A percentile compares a stretch with the other conserved stretches of the same genome.
These are phyloP conservation scores for Halesus radiatus DNA, from an alignment of 1,140 invertebrate genomes.

Conservation along the genomic window DNA sequence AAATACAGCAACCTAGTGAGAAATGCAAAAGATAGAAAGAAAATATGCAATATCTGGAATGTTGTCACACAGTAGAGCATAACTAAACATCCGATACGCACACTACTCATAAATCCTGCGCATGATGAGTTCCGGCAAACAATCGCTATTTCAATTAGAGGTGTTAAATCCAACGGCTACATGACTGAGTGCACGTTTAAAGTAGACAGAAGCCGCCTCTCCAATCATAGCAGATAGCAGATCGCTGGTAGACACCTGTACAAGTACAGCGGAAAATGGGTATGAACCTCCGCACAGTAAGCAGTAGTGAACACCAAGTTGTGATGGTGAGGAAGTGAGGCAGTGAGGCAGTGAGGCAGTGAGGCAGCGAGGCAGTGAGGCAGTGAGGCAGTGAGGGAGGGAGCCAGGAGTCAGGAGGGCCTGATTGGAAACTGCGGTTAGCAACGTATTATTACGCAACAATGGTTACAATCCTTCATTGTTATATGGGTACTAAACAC, in stretches of 20 bases:
- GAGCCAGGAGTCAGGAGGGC: not conserved
- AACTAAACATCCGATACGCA: not conserved
- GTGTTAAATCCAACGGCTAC: not conserved
- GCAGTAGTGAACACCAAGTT: not conserved
- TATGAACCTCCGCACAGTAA: too few species aligned
- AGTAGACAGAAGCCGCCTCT: too few species aligned
- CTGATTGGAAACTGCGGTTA: constrained; percentile 39
- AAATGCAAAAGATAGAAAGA: too few species aligned
- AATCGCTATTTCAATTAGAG: not conserved
- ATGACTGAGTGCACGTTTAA: too few species aligned
- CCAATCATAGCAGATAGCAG: too few species aligned
- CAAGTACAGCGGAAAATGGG: too few species aligned
- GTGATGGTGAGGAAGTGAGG: too few species aligned
- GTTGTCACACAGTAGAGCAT: too few species aligned
- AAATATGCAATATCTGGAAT: too few species aligned
- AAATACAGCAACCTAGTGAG: too few species aligned
- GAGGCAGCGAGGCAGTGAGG: not conserved
- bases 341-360: not conserved
- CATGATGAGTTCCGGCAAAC: not conserved
- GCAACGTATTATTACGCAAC: constrained; percentile 10
- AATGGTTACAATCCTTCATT: constrained; percentile 31
- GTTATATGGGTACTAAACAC: not conserved
- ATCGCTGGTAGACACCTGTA: too few species aligned
- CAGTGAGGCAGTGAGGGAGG: not conserved
- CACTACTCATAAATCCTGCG: not conserved